Percentiles rank a stretch among this genome's conserved stretches.
phyloP scores from a whole-genome alignment of 1,140 invertebrate genomes.

The Drosophila leontia region DNA sequence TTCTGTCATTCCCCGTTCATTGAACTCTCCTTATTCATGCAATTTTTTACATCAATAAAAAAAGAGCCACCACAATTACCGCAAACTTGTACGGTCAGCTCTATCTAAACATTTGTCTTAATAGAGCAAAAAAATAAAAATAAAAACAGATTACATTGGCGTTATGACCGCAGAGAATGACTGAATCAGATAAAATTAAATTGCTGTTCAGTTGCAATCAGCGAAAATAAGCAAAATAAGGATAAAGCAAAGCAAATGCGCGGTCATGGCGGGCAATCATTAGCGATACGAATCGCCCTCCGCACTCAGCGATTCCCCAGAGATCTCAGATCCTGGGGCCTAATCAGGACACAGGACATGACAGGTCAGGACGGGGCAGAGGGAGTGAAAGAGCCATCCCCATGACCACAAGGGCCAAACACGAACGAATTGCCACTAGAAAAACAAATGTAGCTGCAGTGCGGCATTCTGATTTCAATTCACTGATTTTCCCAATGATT shows the following conservation, averaged over 20 bases:
- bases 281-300: slow-evolving; percentile 44
- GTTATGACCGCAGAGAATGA: slow-evolving; percentile 2
- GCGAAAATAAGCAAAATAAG: slow-evolving; percentile 36
- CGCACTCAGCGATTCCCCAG: slow-evolving; percentile 44
- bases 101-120: slow-evolving; percentile 22
- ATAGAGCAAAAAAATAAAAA: not conserved
- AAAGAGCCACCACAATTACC: slow-evolving; percentile 2
- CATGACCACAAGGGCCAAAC: slow-evolving; percentile 35
- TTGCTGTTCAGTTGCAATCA: slow-evolving; percentile 45
- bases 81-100: slow-evolving; percentile 3
- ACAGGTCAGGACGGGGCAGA: not conserved
- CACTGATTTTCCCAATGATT: slow-evolving; percentile 37
- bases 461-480: slow-evolving; percentile 53
- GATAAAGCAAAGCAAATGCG: slow-evolving; percentile 18
- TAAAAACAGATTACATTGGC: slow-evolving; percentile 14
- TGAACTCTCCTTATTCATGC: not conserved
- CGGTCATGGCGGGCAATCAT: slow-evolving; percentile 44
- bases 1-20: not conserved
- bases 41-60: not conserved
- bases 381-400: slow-evolving; percentile 9
- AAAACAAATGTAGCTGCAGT: slow-evolving; percentile 57
- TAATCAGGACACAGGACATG: slow-evolving; percentile 49
- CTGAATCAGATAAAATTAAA: slow-evolving; percentile 39
- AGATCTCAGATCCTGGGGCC: slow-evolving; percentile 18
- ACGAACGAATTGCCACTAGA: slow-evolving; percentile 3